Conservation (phyloP, 2,888 invertebrate genomes). For the Smittia aterrima region DNA sequence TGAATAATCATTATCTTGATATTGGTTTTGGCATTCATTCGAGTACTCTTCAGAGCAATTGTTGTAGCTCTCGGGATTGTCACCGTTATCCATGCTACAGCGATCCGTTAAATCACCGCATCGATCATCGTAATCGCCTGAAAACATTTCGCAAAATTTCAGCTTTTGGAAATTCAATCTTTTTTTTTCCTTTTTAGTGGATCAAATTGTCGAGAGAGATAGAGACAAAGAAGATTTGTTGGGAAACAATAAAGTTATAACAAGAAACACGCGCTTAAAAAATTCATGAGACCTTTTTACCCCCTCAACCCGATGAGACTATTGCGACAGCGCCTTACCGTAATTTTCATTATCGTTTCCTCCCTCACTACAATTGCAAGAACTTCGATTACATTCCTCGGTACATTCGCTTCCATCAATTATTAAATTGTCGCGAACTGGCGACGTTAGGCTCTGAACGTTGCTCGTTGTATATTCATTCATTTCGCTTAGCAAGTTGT, state of each 20-base stretch:
- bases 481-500: conserved; percentile 43
- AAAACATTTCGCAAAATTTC: not conserved
- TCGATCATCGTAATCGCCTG: conserved; percentile 29
- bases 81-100: conserved; percentile 43
- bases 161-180: not conserved
- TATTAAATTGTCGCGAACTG: conserved; percentile 24
- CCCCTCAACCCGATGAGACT: too few species aligned
- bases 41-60: conserved; percentile 34
- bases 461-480: conserved; percentile 36
- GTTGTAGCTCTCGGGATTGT: conserved; percentile 44
- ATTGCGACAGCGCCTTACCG: conserved; percentile 5
- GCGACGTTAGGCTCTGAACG: conserved; percentile 21
- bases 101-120: conserved; percentile 45
- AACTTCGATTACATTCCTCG: conserved; percentile 22
- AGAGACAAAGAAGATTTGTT: too few species aligned
- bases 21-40: conserved; percentile 34
- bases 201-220: too few species aligned
- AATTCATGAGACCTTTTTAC: not conserved
- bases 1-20: conserved; percentile 26
- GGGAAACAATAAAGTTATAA: too few species aligned
- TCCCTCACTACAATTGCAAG: conserved; percentile 21
- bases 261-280: not conserved
- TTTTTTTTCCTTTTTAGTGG: not conserved
- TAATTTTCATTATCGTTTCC: conserved; percentile 29
- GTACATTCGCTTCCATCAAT: conserved; percentile 35